Evolutionary conservation across 2,797 vertebrate species (phyloP).

Genomic region (Jordanella pulchra): DNA sequence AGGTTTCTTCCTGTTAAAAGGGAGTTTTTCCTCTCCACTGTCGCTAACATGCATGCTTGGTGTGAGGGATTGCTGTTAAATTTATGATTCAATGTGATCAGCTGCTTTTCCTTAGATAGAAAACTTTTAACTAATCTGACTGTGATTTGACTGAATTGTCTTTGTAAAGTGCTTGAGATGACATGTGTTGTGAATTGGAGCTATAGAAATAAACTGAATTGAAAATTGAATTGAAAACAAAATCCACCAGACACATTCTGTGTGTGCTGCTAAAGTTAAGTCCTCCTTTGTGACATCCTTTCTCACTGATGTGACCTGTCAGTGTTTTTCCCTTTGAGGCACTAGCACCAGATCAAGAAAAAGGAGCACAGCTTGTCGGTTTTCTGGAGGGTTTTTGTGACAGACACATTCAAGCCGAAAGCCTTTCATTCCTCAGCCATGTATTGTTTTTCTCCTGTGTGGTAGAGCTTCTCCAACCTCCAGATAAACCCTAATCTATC

Average conservation of each 20-base stretch:
- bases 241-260: not conserved
- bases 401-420: not conserved
- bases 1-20: too few species aligned
- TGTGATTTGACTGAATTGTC: too few species aligned
- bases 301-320: not conserved
- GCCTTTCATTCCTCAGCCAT: constrained; percentile 38
- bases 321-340: not conserved
- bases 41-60: too few species aligned
- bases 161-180: too few species aligned
- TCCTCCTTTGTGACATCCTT: not conserved
- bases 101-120: too few species aligned
- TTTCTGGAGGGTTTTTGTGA: not conserved
- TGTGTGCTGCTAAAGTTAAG: constrained; percentile 5
- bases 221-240: too few species aligned
- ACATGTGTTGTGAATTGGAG: too few species aligned
- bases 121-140: too few species aligned
- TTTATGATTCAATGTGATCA: too few species aligned
- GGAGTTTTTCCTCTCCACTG: too few species aligned
- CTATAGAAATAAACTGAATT: too few species aligned
- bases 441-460: constrained; percentile 20
- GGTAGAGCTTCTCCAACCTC: constrained; percentile 59
- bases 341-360: not conserved
- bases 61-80: too few species aligned
- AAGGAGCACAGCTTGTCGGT: not conserved
- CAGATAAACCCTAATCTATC: constrained; percentile 85